Base-by-base conservation (phyloP, 2,888 invertebrate species). In the Strigamia crassipes region DNA sequence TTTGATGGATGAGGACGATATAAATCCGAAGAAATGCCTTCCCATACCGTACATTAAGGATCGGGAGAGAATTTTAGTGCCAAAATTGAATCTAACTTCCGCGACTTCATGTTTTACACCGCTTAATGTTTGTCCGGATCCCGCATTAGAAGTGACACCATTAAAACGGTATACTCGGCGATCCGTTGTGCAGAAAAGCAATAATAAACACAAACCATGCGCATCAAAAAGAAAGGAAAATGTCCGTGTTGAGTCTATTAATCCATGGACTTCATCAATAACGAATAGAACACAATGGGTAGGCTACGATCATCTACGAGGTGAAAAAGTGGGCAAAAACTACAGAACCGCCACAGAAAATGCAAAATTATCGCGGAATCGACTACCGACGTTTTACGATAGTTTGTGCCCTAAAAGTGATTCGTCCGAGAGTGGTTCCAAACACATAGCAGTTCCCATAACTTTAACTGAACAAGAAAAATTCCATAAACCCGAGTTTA, bases 131-230 rank as follows among this genome's bases (percentile, higher is more conserved):
- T 38, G 41, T 41, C 79, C 41, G 42, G 79, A 79, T n/a, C 42
- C 79, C 15, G 18, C 79, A 18, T 41, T 79, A 79, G 79, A 79
- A 18, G 18, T 79, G 23, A 79, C 79, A 42, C 79, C 79, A 42
- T 8, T 23, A 23, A 79, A 34, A 79, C 41, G 21, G 9, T 27
- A 46, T 46, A n/a, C 46, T n/a, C 10, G 61, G 21, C 9, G 18
- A 61, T 1, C n/a, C 21, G 10, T 3, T 21, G 61, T 12, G 23
- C 10, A 18, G 12, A 23, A 18, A 18, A 18, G 61, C 8, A 23
- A 61, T 23, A 61, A 23, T 61, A 61, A 61, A 61, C 10, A 18
- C 61, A 61, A 61, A 61, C 18, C 21, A 23, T 12, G 61, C 18
- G 21, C 10, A 61, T 61, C 61, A 21, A 61, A 23, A 61, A 61